A percentile compares a stretch with the other conserved stretches of the same genome.
These are phyloP conservation scores for Hydractinia symbiolongicarpus DNA, from an alignment of 30 jellyfish, hydroid and myxozoan genomes.

Conservation along the genomic window DNA sequence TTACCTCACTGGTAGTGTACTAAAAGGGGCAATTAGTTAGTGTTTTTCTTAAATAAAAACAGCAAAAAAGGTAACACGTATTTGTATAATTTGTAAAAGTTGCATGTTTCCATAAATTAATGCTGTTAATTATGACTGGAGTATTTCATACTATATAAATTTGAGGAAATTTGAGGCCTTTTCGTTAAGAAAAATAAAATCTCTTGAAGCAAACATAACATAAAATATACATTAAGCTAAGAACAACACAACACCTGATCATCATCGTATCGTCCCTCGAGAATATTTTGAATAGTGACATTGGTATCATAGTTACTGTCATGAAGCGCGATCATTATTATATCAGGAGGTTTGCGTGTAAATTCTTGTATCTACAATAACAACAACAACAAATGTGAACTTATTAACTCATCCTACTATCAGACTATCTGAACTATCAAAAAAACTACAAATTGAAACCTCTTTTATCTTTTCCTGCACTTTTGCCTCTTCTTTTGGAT, in stretches of 20 bases:
- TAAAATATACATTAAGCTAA: too few relatives aligned
- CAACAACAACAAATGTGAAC: not conserved
- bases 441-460: constrained; percentile 29
- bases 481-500: constrained; percentile 54
- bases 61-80: too few relatives aligned
- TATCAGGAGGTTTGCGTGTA: constrained; percentile 74
- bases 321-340: constrained; percentile 78
- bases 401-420: not conserved
- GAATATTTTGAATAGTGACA: constrained; percentile 59
- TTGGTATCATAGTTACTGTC: constrained; percentile 79
- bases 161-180: too few relatives aligned
- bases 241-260: constrained; percentile 7
- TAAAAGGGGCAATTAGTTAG: too few relatives aligned
- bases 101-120: too few relatives aligned
- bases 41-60: too few relatives aligned
- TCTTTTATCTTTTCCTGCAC: constrained; percentile 58
- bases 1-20: too few relatives aligned
- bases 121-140: too few relatives aligned
- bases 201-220: too few relatives aligned
- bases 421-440: not conserved
- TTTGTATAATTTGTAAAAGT: too few relatives aligned
- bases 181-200: too few relatives aligned
- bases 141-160: too few relatives aligned
- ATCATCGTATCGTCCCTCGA: constrained; percentile 70
- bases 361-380: constrained; percentile 60